These are phyloP conservation scores for Meloidogyne floridensis DNA, from an alignment of 1,140 invertebrate genomes.

Conservation along the genomic window DNA sequence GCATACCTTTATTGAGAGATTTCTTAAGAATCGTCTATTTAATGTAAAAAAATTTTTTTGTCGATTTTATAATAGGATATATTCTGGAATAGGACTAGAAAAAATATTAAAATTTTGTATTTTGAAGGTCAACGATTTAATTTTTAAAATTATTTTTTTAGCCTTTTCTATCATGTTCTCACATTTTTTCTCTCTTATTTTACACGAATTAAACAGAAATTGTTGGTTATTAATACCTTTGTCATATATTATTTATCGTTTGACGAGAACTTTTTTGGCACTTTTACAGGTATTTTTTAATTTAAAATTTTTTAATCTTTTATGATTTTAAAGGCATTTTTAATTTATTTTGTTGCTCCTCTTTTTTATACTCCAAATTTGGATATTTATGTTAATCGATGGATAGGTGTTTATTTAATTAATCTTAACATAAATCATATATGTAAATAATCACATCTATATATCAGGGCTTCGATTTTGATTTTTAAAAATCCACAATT, in stretches of 20 bases:
- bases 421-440: no score
- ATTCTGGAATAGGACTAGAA: no score
- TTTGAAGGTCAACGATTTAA: background rate
- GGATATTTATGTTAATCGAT: slow-evolving; percentile 29
- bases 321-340: slow-evolving; percentile 31
- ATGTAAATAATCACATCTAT: no score
- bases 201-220: background rate
- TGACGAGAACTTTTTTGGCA: slow-evolving; percentile 46
- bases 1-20: no score
- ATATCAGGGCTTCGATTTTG: no score
- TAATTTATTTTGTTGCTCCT: slow-evolving; percentile 44
- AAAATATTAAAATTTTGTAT: background rate
- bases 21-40: no score
- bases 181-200: background rate
- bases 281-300: slow-evolving; percentile 24
- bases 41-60: no score
- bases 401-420: slow-evolving; percentile 38
- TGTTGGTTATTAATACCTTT: slow-evolving; percentile 9
- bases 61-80: no score
- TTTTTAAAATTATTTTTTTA: background rate
- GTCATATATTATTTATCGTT: slow-evolving; percentile 41
- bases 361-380: slow-evolving; percentile 45
- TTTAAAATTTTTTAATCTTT: background rate
- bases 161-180: background rate
- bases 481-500: no score